Evolutionary conservation across 2,113 vertebrate genomes (phyloP).

Genomic region (Gasterosteus nipponicus): DNA sequence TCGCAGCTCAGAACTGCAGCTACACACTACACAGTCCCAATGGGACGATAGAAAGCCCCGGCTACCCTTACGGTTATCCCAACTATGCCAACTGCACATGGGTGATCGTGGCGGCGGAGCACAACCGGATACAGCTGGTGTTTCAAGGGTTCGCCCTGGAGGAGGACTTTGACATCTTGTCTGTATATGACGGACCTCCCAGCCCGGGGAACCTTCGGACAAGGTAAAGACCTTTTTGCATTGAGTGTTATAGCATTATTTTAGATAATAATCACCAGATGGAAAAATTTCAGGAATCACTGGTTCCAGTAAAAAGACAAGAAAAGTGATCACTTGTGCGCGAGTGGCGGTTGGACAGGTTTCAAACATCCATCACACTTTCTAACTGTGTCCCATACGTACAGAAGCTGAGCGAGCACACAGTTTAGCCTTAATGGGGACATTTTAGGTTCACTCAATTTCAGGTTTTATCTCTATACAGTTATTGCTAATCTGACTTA

Average conservation of each 20-base stretch:
- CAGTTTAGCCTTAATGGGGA: background rate
- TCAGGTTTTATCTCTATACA: background rate
- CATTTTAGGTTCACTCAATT: background rate
- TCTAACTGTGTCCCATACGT: background rate
- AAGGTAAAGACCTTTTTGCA: slow-evolving; percentile 78
- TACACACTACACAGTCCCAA: slow-evolving; percentile 91
- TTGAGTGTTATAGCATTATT: background rate
- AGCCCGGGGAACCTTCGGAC: slow-evolving; percentile 91
- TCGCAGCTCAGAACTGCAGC: slow-evolving; percentile 96
- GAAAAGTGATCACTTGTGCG: background rate
- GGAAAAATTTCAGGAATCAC: background rate
- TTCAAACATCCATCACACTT: background rate
- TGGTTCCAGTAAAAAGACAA: background rate
- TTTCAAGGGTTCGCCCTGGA: slow-evolving; percentile 98
- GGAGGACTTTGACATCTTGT: slow-evolving; percentile 97
- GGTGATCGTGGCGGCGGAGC: slow-evolving; percentile 92
- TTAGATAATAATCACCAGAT: background rate
- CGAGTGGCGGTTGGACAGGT: background rate
- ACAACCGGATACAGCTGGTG: slow-evolving; percentile 97
- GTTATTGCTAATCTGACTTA: background rate
- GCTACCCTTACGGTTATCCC: slow-evolving; percentile 97
- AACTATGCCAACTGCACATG: slow-evolving; percentile 99
- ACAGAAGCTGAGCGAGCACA: too few species aligned
- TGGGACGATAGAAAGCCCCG: slow-evolving; percentile 96
- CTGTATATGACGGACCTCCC: slow-evolving; percentile 93